Conservation (phyloP, 2,888 invertebrate species). For the Agrenia bidenticulata region DNA sequence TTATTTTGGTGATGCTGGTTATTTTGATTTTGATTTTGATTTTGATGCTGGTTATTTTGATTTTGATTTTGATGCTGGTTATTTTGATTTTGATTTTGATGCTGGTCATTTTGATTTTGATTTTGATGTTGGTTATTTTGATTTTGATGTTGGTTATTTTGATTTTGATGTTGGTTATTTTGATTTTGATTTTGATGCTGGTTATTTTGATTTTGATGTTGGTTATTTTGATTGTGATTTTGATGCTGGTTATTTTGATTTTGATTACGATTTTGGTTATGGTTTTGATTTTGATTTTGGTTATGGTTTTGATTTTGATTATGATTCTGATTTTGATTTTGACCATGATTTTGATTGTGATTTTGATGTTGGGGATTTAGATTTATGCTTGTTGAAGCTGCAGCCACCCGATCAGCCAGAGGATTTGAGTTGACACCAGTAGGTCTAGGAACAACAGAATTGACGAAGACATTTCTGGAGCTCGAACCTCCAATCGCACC, state of each 20-base stretch:
- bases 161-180: neutral
- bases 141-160: too few relatives aligned
- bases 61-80: neutral
- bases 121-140: neutral
- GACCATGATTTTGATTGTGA: neutral
- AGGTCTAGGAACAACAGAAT: constrained; percentile 16
- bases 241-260: neutral
- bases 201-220: neutral
- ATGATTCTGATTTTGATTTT: neutral
- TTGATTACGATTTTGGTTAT: too few relatives aligned
- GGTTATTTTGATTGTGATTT: neutral
- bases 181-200: neutral
- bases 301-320: constrained; percentile 4
- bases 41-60: too few relatives aligned
- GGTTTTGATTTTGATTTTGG: constrained; percentile 3
- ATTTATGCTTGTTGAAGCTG: too few relatives aligned
- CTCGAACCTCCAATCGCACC: constrained; percentile 25
- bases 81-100: constrained; percentile 8
- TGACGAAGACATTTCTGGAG: constrained; percentile 1
- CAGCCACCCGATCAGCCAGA: constrained; percentile 26
- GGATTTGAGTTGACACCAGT: constrained; percentile 19
- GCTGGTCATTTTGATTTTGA: neutral
- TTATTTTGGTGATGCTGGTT: constrained; percentile 1
- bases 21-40: neutral
- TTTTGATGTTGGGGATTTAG: too few relatives aligned